Evolutionary conservation across 2,113 vertebrate species (phyloP).

Genomic region (Alosa alosa): DNA sequence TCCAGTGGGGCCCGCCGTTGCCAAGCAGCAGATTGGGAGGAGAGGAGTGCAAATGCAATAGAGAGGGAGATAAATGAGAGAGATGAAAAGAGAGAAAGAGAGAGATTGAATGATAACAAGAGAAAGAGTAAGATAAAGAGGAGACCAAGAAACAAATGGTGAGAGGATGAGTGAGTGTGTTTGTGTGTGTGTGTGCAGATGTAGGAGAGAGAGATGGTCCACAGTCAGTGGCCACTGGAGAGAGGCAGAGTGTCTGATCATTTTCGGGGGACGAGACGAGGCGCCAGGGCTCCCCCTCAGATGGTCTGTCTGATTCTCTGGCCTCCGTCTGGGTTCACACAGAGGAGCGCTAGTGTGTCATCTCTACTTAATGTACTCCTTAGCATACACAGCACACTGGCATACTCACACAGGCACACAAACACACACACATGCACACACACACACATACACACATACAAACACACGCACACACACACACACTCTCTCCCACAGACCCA

Average conservation of each 20-base stretch:
- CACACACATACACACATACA: neutral
- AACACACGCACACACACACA: neutral
- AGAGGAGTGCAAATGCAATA: neutral
- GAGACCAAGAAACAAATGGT: neutral
- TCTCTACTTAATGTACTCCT: constrained; percentile 50
- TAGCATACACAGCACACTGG: constrained; percentile 30
- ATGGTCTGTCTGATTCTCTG: constrained; percentile 31
- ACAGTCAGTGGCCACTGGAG: neutral
- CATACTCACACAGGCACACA: neutral
- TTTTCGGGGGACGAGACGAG: constrained; percentile 48
- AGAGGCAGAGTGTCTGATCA: constrained; percentile 54
- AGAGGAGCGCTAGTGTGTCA: constrained; percentile 31
- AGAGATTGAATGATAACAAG: constrained; percentile 34
- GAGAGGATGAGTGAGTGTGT: constrained; percentile 22
- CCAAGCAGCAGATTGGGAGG: constrained; percentile 47
- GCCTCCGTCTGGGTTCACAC: constrained; percentile 43
- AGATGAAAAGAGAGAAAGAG: constrained; percentile 15
- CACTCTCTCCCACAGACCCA: neutral
- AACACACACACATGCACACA: neutral
- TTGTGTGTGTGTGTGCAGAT: neutral
- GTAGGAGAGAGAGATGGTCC: constrained; percentile 19
- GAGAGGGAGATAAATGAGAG: neutral
- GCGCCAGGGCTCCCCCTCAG: constrained; percentile 26
- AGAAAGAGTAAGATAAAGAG: neutral
- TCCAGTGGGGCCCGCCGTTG: constrained; percentile 61